Evolutionary conservation across 2,797 vertebrate species (phyloP).

Genomic region (Sebastes iracundus): DNA sequence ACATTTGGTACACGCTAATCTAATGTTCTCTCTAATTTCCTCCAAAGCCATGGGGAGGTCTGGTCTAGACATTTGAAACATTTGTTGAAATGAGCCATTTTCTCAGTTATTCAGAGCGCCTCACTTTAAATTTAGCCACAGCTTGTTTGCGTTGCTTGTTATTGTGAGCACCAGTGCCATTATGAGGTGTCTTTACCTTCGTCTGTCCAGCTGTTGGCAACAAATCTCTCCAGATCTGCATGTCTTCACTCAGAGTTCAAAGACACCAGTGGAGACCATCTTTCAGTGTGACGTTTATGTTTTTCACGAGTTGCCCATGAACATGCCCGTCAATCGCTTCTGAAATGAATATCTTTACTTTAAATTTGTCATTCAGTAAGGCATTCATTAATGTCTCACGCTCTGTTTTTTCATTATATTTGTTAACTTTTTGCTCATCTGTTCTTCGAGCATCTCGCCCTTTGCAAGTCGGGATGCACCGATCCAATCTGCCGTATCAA

Average conservation of each 20-base stretch:
- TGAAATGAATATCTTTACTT: neutral
- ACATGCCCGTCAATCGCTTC: neutral
- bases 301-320: neutral
- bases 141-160: neutral
- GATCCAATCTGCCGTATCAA: neutral
- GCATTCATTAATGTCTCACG: neutral
- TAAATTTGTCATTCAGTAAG: neutral
- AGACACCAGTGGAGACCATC: neutral
- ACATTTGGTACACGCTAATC: constrained; percentile 7
- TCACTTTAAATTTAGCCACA: neutral
- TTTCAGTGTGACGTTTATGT: neutral
- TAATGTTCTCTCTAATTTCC: neutral
- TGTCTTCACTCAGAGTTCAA: neutral
- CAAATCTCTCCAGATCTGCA: neutral
- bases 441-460: neutral
- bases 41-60: neutral
- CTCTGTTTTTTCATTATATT: neutral
- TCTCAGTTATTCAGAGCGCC: neutral
- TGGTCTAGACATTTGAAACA: neutral
- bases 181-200: neutral
- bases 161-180: neutral
- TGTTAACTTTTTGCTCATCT: neutral
- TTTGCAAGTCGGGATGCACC: neutral
- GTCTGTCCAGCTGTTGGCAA: neutral
- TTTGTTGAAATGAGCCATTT: neutral